These are phyloP conservation scores for Bradypodion pumilum DNA, from an alignment of 2,797 vertebrate species.

Conservation along the genomic window DNA sequence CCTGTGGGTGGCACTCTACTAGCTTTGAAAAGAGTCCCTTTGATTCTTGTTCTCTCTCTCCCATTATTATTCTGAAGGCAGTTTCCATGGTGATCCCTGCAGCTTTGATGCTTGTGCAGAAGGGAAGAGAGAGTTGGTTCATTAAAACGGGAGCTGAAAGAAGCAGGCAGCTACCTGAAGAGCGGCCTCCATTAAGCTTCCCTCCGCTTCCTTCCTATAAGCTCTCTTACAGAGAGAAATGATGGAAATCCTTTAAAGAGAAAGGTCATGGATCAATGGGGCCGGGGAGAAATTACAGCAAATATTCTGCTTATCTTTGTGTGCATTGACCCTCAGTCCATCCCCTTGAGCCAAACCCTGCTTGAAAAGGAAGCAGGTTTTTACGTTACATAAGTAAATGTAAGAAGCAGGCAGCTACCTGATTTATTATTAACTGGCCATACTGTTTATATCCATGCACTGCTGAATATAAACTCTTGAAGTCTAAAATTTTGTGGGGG, in stretches of 20 bases:
- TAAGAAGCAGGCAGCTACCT: slow-evolving; percentile 1
- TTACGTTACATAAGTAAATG: not conserved
- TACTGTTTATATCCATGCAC: not conserved
- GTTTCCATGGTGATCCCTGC: slow-evolving; percentile 81
- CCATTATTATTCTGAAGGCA: slow-evolving; percentile 55
- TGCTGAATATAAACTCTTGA: not conserved
- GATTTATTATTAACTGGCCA: not conserved
- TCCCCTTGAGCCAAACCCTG: not conserved
- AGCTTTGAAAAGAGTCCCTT: slow-evolving; percentile 59
- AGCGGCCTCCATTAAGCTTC: slow-evolving; percentile 7
- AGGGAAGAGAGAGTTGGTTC: slow-evolving; percentile 56
- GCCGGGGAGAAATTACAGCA: not conserved
- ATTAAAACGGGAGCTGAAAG: slow-evolving; percentile 47
- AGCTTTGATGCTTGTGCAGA: slow-evolving; percentile 67
- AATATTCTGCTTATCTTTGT: not conserved
- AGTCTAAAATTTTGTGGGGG: not conserved
- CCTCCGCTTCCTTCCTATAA: not conserved
- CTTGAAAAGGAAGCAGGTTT: slow-evolving; percentile 24
- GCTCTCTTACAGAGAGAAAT: slow-evolving; percentile 10
- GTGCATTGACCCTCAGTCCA: not conserved
- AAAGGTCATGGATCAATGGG: slow-evolving; percentile 1
- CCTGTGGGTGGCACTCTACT: slow-evolving; percentile 73
- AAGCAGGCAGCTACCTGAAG: slow-evolving; percentile 27
- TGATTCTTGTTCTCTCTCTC: not conserved
- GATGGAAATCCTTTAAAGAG: slow-evolving; percentile 13